Conservation (phyloP, 2,888 invertebrate species). For the Cantharis nigra region DNA sequence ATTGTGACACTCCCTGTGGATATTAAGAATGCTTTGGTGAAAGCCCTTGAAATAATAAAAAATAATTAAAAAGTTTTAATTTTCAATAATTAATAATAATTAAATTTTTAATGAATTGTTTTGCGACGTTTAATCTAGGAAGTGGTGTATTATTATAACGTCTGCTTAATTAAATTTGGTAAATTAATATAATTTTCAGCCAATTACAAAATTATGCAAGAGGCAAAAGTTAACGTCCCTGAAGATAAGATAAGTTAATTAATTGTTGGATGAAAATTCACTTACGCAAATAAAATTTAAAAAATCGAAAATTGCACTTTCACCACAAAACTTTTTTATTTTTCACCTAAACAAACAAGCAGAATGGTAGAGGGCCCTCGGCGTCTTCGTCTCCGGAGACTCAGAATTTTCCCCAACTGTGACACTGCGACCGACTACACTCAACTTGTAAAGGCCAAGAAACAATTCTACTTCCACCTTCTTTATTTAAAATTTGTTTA, state of each 20-base stretch:
- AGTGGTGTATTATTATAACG: not conserved
- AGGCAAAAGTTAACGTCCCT: not conserved
- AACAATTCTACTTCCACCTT: constrained; percentile 20
- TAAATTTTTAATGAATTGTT: not conserved
- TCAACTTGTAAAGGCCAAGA: constrained; percentile 3
- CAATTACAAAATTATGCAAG: not conserved
- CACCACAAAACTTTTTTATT: not conserved
- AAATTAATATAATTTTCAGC: not conserved
- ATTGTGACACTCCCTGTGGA: not conserved
- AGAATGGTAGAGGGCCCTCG: constrained; percentile 6
- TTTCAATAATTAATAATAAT: not conserved
- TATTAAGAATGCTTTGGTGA: not conserved
- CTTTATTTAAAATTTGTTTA: constrained; percentile 12
- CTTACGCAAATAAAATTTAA: not conserved
- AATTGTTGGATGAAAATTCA: not conserved
- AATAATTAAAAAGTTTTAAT: not conserved
- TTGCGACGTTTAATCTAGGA: not conserved
- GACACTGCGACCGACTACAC: constrained; percentile 23
- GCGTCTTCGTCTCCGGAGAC: constrained; percentile 1
- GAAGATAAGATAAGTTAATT: not conserved
- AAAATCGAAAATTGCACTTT: not conserved
- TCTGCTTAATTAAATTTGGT: not conserved
- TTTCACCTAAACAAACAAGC: not conserved
- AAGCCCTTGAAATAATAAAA: not conserved
- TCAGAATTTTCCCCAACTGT: constrained; percentile 2